Base-by-base conservation (phyloP, 2,888 invertebrate species). In the Graphium colonna region DNA sequence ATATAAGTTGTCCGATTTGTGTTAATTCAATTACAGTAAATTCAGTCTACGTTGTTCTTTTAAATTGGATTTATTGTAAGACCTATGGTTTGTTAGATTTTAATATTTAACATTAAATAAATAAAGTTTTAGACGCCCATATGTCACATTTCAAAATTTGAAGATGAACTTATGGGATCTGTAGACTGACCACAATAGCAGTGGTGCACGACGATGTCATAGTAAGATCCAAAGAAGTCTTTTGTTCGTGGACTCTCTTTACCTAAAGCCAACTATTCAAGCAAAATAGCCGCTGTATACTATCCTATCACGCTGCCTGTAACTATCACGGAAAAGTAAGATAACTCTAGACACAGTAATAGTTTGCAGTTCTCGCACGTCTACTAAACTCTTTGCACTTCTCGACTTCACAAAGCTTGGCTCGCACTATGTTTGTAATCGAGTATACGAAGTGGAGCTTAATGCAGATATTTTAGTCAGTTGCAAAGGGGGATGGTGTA, bases 201-300 rank as follows among this genome's bases (percentile, higher is more conserved):
- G 90, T 92, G 36, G 89, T 91, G 18, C 90, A 93, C 60, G 91
- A 92, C 52, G 91, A 92, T 64, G 90, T 91, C 56, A 91, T 92
- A 58, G 76, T 88, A n/a, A 80, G 80, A 49, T 90, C 91, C 15
- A 91, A 90, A 48, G 92, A 92, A 65, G 91, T 91, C 71, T n/a
- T 93, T 93, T 71, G 85, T 91, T 52, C 94, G 94, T 69, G 86
- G 91, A 64, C 79, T 94, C 55, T 90, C 87, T 63, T 88, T 94
- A 60, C 92, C 92, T 1, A 85, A 90, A 59, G 92, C 93, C 47
- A 92, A 93, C 73, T 93, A 93, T 68, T 91, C 91, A 3, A 90
- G 85, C 41, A 90, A 90, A 58, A 90, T 88, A 65, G 91, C 92
- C 60, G 91, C 92, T 51, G 76, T 92, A 44, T 93, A 93, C 73